These are phyloP conservation scores for Calyptomena viridis DNA, from an alignment of 2,113 vertebrate species.

Conservation along the genomic window DNA sequence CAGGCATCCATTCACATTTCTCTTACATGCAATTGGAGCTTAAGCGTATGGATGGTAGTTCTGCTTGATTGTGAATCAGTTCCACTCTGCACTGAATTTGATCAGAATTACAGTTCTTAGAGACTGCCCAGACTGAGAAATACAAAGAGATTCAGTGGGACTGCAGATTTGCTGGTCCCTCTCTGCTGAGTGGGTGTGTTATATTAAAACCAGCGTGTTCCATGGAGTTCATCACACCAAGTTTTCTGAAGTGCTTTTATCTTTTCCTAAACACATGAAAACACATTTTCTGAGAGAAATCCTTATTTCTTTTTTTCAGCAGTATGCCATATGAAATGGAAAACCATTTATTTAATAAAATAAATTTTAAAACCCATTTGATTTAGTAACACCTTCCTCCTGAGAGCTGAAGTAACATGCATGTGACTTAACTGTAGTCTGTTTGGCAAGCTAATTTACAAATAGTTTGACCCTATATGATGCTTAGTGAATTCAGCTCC, in stretches of 20 bases:
- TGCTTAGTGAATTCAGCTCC: background rate
- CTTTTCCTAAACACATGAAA: background rate
- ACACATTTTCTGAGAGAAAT: background rate
- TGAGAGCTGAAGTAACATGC: background rate
- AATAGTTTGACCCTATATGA: background rate
- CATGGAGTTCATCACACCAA: background rate
- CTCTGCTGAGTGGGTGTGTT: background rate
- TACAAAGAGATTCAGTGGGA: background rate
- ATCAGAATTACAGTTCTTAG: background rate
- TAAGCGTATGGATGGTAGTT: background rate
- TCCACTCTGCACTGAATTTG: background rate
- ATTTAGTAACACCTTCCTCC: background rate
- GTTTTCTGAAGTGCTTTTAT: background rate
- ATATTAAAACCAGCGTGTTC: background rate
- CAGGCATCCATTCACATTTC: background rate
- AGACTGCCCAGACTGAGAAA: background rate
- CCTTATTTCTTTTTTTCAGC: background rate
- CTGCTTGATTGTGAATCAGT: background rate
- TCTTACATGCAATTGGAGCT: background rate
- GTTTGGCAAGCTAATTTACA: background rate
- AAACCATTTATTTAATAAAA: background rate
- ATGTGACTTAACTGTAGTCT: background rate
- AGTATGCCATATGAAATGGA: background rate
- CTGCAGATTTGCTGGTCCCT: background rate
- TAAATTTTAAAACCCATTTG: fast-evolving